These are phyloP conservation scores for Nylanderia fulva DNA, from an alignment of 1,140 invertebrate species.

Conservation along the genomic window DNA sequence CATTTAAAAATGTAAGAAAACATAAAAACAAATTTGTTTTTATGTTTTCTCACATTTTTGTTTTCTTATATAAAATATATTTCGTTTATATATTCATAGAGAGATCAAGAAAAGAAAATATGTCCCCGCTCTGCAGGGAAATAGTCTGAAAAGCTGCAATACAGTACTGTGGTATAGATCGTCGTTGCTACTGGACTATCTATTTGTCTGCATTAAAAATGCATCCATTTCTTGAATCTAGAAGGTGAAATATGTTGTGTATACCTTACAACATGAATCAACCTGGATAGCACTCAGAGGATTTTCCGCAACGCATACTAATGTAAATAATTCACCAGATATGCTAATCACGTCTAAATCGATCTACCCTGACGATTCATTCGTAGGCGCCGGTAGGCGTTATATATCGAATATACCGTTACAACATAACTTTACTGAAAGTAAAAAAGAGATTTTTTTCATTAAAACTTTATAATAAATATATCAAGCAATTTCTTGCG, in stretches of 20 bases:
- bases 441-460: not conserved
- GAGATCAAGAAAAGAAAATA: not conserved
- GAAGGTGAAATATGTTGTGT: conserved; percentile 43
- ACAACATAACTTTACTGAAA: not conserved
- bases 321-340: conserved; percentile 23
- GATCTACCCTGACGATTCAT: not conserved
- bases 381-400: not conserved
- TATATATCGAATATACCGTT: not conserved
- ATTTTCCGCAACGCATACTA: conserved; percentile 25
- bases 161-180: conserved; percentile 2
- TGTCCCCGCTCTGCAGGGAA: not conserved
- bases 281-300: conserved; percentile 36
- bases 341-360: conserved; percentile 46
- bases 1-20: no score
- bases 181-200: conserved; percentile 4
- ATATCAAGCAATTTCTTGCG: no score
- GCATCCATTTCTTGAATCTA: conserved; percentile 39
- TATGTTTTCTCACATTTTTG: not conserved
- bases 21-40: no score
- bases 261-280: conserved; percentile 38
- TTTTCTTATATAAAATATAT: not conserved
- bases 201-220: conserved; percentile 42
- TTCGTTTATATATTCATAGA: not conserved
- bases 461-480: not conserved
- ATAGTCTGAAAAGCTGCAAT: not conserved